Percentiles rank a stretch among this genome's conserved stretches.
Evolutionary conservation across 2,888 invertebrate genomes (phyloP).

Genomic region (Drosophila paracracens): DNA sequence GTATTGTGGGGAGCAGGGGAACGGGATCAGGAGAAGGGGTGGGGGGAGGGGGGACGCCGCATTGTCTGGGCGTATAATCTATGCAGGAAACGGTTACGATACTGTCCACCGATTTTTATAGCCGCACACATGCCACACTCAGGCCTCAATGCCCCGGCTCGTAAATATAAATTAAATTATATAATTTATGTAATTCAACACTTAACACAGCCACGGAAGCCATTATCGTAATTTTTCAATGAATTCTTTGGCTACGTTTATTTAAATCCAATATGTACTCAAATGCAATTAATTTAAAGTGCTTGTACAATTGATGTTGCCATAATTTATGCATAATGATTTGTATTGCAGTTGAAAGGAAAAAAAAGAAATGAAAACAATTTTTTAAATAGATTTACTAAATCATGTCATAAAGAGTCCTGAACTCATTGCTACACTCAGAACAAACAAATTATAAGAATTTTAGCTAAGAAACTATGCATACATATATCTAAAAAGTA

Average conservation of each 20-base stretch:
- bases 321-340: neutral
- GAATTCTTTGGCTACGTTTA: conserved; percentile 33
- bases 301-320: conserved; percentile 41
- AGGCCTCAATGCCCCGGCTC: conserved; percentile 38
- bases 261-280: conserved; percentile 55
- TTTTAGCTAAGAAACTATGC: neutral
- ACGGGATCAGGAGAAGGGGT: too few relatives aligned
- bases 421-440: neutral
- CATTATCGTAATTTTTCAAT: conserved; percentile 73
- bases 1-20: conserved; percentile 12
- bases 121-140: conserved; percentile 29
- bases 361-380: neutral
- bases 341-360: neutral
- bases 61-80: conserved; percentile 60
- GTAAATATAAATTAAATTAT: conserved; percentile 79
- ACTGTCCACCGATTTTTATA: conserved; percentile 61
- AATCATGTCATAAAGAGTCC: neutral
- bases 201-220: conserved; percentile 62
- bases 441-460: too few relatives aligned
- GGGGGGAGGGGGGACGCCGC: conserved; percentile 48
- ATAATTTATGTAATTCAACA: conserved; percentile 73
- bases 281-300: conserved; percentile 64
- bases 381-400: conserved; percentile 9
- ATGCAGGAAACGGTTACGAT: conserved; percentile 71
- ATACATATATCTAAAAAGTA: neutral